Conservation (phyloP, 1,140 invertebrate genomes). For the Lasaia peninsularis region DNA sequence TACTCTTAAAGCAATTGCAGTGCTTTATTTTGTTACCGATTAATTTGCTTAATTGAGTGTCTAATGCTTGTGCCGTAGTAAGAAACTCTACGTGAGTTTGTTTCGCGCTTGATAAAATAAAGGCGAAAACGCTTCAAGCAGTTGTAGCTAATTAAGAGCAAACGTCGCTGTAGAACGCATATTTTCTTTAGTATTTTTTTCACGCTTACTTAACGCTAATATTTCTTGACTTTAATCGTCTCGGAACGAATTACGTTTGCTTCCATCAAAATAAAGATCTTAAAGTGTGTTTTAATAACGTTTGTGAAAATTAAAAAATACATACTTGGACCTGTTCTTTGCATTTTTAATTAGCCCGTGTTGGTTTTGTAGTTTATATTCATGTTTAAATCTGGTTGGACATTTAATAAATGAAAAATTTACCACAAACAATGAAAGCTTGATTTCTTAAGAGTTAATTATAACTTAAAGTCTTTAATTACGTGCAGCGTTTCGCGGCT, state of each 20-base stretch:
- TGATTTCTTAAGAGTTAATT: too few species aligned
- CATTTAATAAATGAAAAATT: too few species aligned
- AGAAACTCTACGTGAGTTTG: constrained; percentile 2
- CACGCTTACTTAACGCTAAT: constrained; percentile 1
- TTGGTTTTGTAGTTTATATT: too few species aligned
- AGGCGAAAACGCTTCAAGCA: constrained; percentile 25
- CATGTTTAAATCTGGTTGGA: too few species aligned
- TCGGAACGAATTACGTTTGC: constrained; percentile 1
- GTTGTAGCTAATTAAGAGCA: constrained; percentile 35
- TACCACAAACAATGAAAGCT: too few species aligned
- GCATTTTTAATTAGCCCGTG: too few species aligned
- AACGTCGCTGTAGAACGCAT: constrained; percentile 14
- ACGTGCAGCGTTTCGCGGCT: too few species aligned
- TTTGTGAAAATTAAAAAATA: not conserved
- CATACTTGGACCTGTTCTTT: too few species aligned
- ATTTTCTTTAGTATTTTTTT: constrained; percentile 1
- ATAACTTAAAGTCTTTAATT: too few species aligned
- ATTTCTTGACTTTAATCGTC: constrained; percentile 1
- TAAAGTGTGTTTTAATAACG: not conserved
- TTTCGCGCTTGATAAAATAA: constrained; percentile 24
- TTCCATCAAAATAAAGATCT: not conserved
- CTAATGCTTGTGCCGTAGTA: not conserved
- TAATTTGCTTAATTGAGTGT: constrained; percentile 6
- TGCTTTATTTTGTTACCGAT: not conserved
- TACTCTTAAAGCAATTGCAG: not conserved